phyloP scores from a whole-genome alignment of 2,797 vertebrate genomes.

The Crenuchus spilurus region DNA sequence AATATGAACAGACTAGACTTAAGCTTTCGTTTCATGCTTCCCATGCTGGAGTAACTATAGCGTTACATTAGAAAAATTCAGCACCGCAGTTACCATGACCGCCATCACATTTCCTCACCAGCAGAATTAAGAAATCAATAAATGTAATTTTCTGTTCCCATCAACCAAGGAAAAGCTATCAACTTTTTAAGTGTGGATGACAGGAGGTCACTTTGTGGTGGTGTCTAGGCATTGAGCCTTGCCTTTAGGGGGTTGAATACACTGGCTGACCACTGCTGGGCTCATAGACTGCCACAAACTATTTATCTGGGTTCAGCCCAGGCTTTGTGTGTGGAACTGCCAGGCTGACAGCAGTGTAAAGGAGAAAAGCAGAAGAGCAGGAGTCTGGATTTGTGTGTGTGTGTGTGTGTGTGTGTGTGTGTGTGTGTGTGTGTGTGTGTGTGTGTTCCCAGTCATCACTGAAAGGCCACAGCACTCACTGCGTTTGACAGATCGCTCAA shows the following conservation, averaged over 20 bases:
- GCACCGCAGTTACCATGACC: constrained; percentile 1
- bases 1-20: not conserved
- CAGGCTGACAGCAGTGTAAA: constrained; percentile 35
- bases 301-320: constrained; percentile 43
- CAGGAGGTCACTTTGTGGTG: constrained; percentile 36
- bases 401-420: constrained; percentile 38
- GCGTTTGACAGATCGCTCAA: constrained; percentile 54
- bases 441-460: constrained; percentile 17
- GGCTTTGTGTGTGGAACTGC: constrained; percentile 35
- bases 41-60: not conserved
- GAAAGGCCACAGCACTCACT: constrained; percentile 49
- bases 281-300: constrained; percentile 20
- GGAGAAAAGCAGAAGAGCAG: constrained; percentile 48
- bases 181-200: constrained; percentile 24
- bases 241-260: constrained; percentile 15
- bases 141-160: constrained; percentile 29
- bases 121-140: constrained; percentile 47
- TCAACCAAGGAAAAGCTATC: constrained; percentile 16
- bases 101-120: constrained; percentile 27
- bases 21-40: not conserved
- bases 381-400: constrained; percentile 42
- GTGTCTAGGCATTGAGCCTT: constrained; percentile 6
- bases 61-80: not conserved
- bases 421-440: constrained; percentile 34
- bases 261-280: constrained; percentile 12